Conservation (phyloP, 1,140 invertebrate genomes). For the Drosophila parabipectinata region DNA sequence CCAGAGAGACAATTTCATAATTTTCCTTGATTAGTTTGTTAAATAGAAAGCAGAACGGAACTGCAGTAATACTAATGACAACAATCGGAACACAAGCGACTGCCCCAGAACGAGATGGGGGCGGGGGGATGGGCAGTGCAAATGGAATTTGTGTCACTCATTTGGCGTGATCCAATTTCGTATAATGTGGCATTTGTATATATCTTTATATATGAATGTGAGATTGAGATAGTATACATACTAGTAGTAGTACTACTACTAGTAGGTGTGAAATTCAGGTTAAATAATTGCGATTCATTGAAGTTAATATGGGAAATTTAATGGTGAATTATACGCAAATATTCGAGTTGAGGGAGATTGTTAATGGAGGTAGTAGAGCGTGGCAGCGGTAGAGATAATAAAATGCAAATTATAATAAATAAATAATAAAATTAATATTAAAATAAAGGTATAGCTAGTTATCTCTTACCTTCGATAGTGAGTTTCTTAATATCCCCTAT, state of each 20-base stretch:
- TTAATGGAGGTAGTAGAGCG: neutral
- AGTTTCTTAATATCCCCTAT: neutral
- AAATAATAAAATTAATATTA: neutral
- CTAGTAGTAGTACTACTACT: too few relatives aligned
- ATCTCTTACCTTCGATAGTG: neutral
- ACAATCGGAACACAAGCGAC: slow-evolving; percentile 30
- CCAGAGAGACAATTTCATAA: slow-evolving; percentile 45
- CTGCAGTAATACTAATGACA: slow-evolving; percentile 51
- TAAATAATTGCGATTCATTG: slow-evolving; percentile 23
- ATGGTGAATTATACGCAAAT: slow-evolving; percentile 24
- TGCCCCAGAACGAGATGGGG: neutral
- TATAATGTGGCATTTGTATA: slow-evolving; percentile 20
- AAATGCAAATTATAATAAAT: neutral
- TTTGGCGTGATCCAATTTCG: slow-evolving; percentile 32
- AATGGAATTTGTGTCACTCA: slow-evolving; percentile 55
- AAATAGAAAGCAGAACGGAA: slow-evolving; percentile 56
- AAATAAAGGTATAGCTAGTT: neutral
- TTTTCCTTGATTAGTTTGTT: slow-evolving; percentile 49
- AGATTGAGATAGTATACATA: too few relatives aligned
- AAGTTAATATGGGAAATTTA: slow-evolving; percentile 10
- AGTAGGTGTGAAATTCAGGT: slow-evolving; percentile 36
- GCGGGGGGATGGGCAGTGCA: slow-evolving; percentile 18
- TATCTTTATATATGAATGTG: neutral
- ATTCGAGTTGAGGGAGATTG: slow-evolving; percentile 2
- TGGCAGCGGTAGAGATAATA: neutral